Percentiles rank a stretch among this genome's conserved stretches.
phyloP scores from a whole-genome alignment of 1,140 invertebrate genomes.

The Teleopsis dalmanni region DNA sequence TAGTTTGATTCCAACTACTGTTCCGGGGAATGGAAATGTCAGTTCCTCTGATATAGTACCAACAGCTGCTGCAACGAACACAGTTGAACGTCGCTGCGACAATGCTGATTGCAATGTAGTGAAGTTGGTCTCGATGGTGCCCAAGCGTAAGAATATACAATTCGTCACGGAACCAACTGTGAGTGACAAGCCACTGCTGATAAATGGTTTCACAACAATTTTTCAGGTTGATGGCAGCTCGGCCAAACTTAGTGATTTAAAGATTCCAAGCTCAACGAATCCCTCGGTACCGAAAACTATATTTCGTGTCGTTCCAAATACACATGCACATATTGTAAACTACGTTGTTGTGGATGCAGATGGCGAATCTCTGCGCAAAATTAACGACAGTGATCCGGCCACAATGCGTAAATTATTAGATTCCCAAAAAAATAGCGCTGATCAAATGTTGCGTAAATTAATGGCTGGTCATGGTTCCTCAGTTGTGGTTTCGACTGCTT shows the following conservation, averaged over 20 bases:
- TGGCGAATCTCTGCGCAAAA: slow-evolving; percentile 12
- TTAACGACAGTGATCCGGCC: slow-evolving; percentile 15
- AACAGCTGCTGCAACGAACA: not conserved
- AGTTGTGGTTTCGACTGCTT: not conserved
- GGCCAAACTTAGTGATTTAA: slow-evolving; percentile 10
- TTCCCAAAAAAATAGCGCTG: slow-evolving; percentile 13
- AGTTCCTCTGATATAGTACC: not conserved
- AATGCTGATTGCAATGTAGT: slow-evolving; percentile 12
- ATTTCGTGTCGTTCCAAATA: slow-evolving; percentile 16
- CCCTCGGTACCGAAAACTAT: slow-evolving; percentile 5
- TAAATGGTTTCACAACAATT: slow-evolving; percentile 16
- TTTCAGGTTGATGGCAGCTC: slow-evolving; percentile 14
- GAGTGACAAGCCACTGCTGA: slow-evolving; percentile 11
- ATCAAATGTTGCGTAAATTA: slow-evolving; percentile 15
- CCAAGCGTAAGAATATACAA: slow-evolving; percentile 11
- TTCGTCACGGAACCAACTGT: slow-evolving; percentile 12
- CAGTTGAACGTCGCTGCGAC: slow-evolving; percentile 12
- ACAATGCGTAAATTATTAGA: slow-evolving; percentile 14
- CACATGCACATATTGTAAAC: slow-evolving; percentile 16
- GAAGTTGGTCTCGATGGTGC: slow-evolving; percentile 11
- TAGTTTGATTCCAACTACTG: too few species aligned
- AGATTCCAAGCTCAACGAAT: slow-evolving; percentile 1
- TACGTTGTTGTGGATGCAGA: slow-evolving; percentile 15
- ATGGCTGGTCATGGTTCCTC: slow-evolving; percentile 12
- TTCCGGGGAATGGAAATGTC: not conserved